phyloP scores from a whole-genome alignment of 1,140 invertebrate species.

The Contarinia nasturtii region DNA sequence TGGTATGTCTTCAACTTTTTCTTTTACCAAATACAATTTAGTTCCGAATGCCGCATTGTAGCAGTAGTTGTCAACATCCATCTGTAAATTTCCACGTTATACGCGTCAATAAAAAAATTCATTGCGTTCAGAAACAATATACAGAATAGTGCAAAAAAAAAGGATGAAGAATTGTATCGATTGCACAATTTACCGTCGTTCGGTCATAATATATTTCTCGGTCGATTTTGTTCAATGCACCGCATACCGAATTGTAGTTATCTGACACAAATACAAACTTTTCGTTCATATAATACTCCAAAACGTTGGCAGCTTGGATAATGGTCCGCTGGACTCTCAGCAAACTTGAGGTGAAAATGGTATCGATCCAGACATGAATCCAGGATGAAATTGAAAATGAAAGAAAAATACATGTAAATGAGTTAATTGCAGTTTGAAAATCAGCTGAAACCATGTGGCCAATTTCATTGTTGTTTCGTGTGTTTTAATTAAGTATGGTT shows the following conservation, averaged over 20 bases:
- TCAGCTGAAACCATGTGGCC: too few relatives aligned
- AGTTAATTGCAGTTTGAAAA: too few relatives aligned
- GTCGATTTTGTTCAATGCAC: slow-evolving; percentile 23
- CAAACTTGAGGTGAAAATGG: slow-evolving; percentile 35
- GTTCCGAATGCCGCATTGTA: not conserved
- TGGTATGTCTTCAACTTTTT: slow-evolving; percentile 26
- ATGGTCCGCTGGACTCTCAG: slow-evolving; percentile 54
- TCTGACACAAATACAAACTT: slow-evolving; percentile 59
- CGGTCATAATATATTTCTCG: not conserved
- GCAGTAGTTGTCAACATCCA: not conserved
- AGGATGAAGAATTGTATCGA: slow-evolving; percentile 34
- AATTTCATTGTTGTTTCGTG: too few relatives aligned
- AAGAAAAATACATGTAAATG: too few relatives aligned
- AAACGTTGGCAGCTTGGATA: slow-evolving; percentile 43
- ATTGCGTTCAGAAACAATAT: too few relatives aligned
- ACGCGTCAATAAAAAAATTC: too few relatives aligned
- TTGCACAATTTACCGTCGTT: slow-evolving; percentile 5
- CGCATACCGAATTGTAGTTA: slow-evolving; percentile 41
- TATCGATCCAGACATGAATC: too few relatives aligned
- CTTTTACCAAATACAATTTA: slow-evolving; percentile 30
- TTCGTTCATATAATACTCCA: slow-evolving; percentile 55
- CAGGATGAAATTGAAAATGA: too few relatives aligned
- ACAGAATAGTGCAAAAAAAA: slow-evolving; percentile 32
- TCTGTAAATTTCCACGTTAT: slow-evolving; percentile 13
- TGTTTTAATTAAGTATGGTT: too few relatives aligned